Percentiles rank a stretch among this genome's conserved stretches.
Conservation (phyloP, 2,888 invertebrate genomes). For the Norana najaformis region DNA sequence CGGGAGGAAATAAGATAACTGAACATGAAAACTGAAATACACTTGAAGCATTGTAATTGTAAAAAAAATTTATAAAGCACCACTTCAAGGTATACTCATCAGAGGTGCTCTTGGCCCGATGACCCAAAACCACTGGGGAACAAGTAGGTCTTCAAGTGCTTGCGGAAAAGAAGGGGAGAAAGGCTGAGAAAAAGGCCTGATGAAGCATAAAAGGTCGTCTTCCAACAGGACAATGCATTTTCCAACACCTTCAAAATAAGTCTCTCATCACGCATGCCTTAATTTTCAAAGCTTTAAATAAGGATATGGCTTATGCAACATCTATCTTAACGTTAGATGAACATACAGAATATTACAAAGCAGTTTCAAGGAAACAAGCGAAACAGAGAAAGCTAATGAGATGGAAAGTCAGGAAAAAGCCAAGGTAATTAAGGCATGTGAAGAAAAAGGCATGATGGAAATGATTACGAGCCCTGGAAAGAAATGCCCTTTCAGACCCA, state of each 20-base stretch:
- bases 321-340: not conserved
- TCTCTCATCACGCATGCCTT: constrained; percentile 5
- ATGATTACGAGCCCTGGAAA: no score
- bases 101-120: no score
- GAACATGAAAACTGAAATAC: not conserved
- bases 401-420: not conserved
- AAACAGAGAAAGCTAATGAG: not conserved
- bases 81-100: no score
- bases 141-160: no score
- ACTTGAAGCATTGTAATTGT: no score
- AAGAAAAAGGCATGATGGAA: not conserved
- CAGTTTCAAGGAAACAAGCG: not conserved
- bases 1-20: not conserved
- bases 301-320: not conserved
- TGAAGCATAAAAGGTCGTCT: no score
- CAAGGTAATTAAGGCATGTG: not conserved
- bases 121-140: no score
- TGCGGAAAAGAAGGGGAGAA: no score
- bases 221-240: not conserved
- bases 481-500: not conserved
- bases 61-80: no score
- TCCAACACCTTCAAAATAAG: not conserved
- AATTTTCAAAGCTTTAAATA: not conserved
- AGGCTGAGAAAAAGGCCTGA: no score
- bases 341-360: constrained; percentile 9